Conservation (phyloP, 1,140 invertebrate genomes). For the Conus betulinus region DNA sequence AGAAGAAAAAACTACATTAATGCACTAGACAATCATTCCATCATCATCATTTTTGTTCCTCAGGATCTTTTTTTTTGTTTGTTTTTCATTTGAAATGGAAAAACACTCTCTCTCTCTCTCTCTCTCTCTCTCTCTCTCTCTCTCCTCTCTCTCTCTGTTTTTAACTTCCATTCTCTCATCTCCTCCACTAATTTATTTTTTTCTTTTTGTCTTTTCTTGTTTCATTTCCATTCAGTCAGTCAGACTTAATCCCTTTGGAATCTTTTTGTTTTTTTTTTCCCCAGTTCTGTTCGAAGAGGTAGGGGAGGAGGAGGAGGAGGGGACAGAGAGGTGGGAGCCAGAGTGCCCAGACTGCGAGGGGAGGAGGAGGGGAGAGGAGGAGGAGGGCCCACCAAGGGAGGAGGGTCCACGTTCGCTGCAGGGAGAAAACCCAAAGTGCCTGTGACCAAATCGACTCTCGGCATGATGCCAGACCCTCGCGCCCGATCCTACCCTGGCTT, state of each 20-base stretch:
- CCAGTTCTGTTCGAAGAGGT: neutral
- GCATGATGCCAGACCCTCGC: conserved; percentile 46
- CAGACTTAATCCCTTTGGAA: too few species aligned
- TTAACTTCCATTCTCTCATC: too few species aligned
- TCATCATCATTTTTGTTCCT: too few species aligned
- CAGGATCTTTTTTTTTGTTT: too few species aligned
- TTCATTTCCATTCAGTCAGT: neutral
- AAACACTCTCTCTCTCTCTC: too few species aligned
- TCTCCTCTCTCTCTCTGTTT: too few species aligned
- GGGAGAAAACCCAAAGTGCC: neutral
- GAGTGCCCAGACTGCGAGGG: neutral
- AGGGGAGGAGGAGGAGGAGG: neutral
- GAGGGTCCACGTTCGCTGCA: neutral
- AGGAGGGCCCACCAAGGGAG: neutral
- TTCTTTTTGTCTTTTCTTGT: neutral
- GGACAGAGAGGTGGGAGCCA: neutral
- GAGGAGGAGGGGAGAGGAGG: neutral
- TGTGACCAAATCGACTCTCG: conserved; percentile 36
- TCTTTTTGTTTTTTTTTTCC: neutral
- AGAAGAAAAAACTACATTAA: too few species aligned
- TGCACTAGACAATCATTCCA: too few species aligned
- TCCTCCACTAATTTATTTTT: neutral
- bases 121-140: too few species aligned
- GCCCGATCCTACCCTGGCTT: conserved; percentile 40
- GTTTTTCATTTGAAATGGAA: too few species aligned